These are phyloP conservation scores for Protosalanx chinensis DNA, from an alignment of 2,797 vertebrate genomes.

Conservation along the genomic window DNA sequence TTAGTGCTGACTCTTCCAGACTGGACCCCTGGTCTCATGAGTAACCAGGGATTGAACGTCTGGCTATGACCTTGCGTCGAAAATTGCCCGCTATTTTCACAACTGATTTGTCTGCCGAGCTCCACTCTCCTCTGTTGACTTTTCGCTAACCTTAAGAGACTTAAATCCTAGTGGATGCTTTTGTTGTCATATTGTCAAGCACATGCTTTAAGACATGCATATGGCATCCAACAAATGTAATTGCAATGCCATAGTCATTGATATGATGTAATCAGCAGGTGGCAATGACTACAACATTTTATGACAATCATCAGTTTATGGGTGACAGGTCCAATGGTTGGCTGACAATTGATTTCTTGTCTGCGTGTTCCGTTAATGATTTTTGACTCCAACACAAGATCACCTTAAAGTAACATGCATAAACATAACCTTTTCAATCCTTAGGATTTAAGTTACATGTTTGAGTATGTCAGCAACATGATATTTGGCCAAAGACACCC, in stretches of 20 bases:
- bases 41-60: constrained; percentile 50
- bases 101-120: constrained; percentile 58
- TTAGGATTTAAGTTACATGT: constrained; percentile 18
- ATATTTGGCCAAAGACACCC: constrained; percentile 30
- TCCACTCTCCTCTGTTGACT: constrained; percentile 8
- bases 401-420: background rate
- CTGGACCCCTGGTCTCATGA: constrained; percentile 62
- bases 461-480: constrained; percentile 34
- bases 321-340: background rate
- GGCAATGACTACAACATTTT: background rate
- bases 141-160: constrained; percentile 12
- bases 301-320: background rate
- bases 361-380: background rate
- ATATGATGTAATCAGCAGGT: background rate
- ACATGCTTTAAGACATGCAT: constrained; percentile 19
- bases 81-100: constrained; percentile 50
- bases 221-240: constrained; percentile 10
- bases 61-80: constrained; percentile 58
- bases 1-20: constrained; percentile 58
- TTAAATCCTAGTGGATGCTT: constrained; percentile 36
- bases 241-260: background rate
- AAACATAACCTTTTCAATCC: background rate
- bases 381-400: background rate
- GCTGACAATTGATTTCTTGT: background rate
- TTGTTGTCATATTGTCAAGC: constrained; percentile 41